Evolutionary conservation across 2,113 vertebrate genomes (phyloP).

Genomic region (Chascanopsetta lugubris): DNA sequence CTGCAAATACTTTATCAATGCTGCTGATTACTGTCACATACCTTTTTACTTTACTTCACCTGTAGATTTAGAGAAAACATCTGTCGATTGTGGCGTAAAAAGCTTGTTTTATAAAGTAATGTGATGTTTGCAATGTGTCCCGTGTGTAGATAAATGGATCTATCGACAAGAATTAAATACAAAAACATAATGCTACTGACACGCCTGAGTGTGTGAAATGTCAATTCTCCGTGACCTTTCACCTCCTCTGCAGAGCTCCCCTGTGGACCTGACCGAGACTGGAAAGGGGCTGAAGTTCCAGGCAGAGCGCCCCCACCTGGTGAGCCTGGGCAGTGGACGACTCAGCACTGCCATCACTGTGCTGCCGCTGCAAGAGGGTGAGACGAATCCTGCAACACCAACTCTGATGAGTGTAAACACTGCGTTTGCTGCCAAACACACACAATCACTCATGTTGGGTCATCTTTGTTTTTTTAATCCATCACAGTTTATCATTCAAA

Average conservation of each 20-base stretch:
- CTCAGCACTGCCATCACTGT: slow-evolving; percentile 93
- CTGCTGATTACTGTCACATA: neutral
- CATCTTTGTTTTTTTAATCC: neutral
- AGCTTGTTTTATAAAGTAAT: neutral
- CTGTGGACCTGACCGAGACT: slow-evolving; percentile 89
- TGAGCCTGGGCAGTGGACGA: slow-evolving; percentile 93
- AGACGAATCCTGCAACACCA: slow-evolving; percentile 27
- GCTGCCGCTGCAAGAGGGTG: slow-evolving; percentile 92
- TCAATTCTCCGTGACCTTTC: neutral
- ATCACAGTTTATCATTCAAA: no score
- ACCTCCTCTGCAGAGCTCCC: slow-evolving; percentile 83
- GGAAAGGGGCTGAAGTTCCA: slow-evolving; percentile 93
- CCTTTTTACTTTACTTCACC: neutral
- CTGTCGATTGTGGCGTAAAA: neutral
- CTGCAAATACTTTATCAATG: neutral
- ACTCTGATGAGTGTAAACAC: no score
- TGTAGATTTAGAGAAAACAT: neutral
- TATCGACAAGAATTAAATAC: no score
- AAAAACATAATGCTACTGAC: no score
- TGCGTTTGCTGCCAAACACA: neutral
- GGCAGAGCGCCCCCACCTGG: slow-evolving; percentile 91
- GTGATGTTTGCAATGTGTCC: neutral
- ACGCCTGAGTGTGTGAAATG: no score
- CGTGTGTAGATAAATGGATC: no score
- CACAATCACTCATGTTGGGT: neutral